A percentile compares a stretch with the other conserved stretches of the same genome.
phyloP scores from a whole-genome alignment of 2,888 invertebrate genomes.

The Tineola bisselliella region DNA sequence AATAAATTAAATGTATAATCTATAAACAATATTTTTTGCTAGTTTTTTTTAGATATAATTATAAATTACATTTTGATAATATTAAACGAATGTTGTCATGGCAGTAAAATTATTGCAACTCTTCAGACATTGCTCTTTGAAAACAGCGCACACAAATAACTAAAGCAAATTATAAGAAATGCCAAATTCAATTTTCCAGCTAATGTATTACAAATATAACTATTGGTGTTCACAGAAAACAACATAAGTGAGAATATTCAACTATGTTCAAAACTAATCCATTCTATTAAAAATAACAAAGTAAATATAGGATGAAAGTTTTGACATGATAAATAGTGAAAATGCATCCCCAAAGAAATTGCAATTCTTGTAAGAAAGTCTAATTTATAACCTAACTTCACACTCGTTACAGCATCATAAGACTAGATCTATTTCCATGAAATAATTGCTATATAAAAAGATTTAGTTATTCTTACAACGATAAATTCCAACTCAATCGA shows the following conservation, averaged over 20 bases:
- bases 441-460: not conserved
- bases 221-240: too few relatives aligned
- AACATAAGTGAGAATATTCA: too few relatives aligned
- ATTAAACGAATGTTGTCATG: not conserved
- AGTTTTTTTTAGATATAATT: too few relatives aligned
- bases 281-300: too few relatives aligned
- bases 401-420: not conserved
- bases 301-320: not conserved
- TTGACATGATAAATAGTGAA: not conserved
- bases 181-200: too few relatives aligned
- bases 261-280: too few relatives aligned
- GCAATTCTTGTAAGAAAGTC: not conserved
- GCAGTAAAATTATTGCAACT: not conserved
- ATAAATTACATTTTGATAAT: too few relatives aligned
- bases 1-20: too few relatives aligned
- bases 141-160: not conserved
- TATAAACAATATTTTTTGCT: too few relatives aligned
- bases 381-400: not conserved
- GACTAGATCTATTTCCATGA: not conserved
- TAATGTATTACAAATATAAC: too few relatives aligned
- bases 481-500: conserved; percentile 2
- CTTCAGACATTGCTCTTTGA: not conserved
- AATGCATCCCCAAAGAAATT: not conserved
- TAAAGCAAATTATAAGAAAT: too few relatives aligned
- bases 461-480: not conserved